These are phyloP conservation scores for Opisthocomus hoazin DNA, from an alignment of 2,113 vertebrate genomes.

Conservation along the genomic window DNA sequence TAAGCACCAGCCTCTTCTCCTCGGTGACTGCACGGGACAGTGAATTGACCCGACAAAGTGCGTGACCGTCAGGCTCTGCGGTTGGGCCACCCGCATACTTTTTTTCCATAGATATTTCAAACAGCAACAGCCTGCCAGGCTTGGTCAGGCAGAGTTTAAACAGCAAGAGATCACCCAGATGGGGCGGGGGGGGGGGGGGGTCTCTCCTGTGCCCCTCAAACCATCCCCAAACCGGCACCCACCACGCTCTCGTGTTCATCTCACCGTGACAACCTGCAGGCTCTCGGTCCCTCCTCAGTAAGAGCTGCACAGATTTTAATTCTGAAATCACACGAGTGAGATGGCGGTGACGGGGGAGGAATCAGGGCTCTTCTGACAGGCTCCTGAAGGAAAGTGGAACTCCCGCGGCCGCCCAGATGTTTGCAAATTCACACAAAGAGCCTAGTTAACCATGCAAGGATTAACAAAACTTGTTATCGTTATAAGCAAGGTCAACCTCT, in stretches of 20 bases:
- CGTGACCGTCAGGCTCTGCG: background rate
- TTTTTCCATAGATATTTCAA: background rate
- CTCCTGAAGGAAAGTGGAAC: background rate
- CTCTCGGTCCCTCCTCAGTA: rapidly evolving
- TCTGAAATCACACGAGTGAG: background rate
- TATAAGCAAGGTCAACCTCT: background rate
- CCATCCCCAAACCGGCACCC: rapidly evolving
- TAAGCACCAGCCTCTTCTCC: background rate
- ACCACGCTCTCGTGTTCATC: rapidly evolving
- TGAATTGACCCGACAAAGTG: too few species aligned
- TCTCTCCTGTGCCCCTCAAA: background rate
- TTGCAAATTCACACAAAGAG: background rate
- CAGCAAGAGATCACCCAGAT: background rate
- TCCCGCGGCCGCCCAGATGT: background rate
- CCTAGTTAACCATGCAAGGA: background rate
- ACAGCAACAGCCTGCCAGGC: background rate
- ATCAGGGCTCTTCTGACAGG: background rate
- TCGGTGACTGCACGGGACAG: rapidly evolving
- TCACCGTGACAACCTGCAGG: rapidly evolving
- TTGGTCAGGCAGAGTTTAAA: background rate
- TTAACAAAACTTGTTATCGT: background rate
- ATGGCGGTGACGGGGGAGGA: rapidly evolving
- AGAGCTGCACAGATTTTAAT: rapidly evolving
- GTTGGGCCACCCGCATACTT: background rate
- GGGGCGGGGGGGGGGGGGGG: background rate